Percentiles rank a stretch among this genome's conserved stretches.
These are phyloP conservation scores for Lathronympha strigana DNA, from an alignment of 2,888 invertebrate species.

Conservation along the genomic window DNA sequence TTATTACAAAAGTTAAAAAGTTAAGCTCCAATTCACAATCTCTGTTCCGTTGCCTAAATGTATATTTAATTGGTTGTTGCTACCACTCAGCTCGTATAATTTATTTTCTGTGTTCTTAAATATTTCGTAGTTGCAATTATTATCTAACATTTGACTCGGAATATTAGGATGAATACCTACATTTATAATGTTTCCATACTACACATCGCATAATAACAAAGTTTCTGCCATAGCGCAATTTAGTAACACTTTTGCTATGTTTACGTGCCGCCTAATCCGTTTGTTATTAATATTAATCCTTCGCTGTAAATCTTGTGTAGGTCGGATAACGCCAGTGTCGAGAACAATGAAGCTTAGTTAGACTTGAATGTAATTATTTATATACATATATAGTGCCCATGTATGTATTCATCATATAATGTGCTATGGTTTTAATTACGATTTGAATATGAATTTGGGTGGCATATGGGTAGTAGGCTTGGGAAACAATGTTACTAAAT, in stretches of 20 bases:
- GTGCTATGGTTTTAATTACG: constrained; percentile 5
- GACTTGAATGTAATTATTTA: background rate
- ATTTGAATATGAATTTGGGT: too few species aligned
- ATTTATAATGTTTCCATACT: too few species aligned
- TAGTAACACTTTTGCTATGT: constrained; percentile 10
- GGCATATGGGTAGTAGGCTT: background rate
- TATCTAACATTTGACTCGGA: too few species aligned
- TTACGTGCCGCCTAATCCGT: constrained; percentile 18
- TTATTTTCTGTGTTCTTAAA: background rate
- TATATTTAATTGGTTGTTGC: background rate
- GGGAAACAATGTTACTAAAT: background rate
- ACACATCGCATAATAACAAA: too few species aligned
- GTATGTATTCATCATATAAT: background rate
- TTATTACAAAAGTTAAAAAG: constrained; percentile 11
- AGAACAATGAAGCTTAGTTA: constrained; percentile 34
- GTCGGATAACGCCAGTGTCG: constrained; percentile 2
- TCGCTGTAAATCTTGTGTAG: constrained; percentile 15
- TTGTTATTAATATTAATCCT: constrained; percentile 28
- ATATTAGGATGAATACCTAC: too few species aligned
- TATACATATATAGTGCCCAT: background rate
- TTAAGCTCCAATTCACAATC: constrained; percentile 14
- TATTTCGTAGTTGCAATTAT: too few species aligned
- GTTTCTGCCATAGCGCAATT: background rate
- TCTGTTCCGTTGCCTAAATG: background rate
- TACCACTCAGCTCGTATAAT: background rate